A percentile compares a stretch with the other conserved stretches of the same genome.
phyloP scores from a whole-genome alignment of 1,140 invertebrate genomes.

The Arctopsyche grandis region DNA sequence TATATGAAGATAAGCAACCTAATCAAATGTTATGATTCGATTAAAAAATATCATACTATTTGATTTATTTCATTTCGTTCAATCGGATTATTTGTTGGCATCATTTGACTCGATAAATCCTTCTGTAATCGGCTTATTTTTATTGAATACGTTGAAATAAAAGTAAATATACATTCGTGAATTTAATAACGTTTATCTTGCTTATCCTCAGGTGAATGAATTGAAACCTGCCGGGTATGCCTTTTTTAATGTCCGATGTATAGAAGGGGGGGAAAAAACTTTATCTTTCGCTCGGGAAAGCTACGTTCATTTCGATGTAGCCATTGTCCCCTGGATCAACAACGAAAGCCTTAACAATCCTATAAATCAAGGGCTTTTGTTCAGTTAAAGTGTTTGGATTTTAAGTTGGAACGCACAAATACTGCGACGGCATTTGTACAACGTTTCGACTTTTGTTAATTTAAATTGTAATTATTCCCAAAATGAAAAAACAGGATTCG shows the following conservation, averaged over 20 bases:
- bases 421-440: neutral
- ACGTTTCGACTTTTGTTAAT: conserved; percentile 17
- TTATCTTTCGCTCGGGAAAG: conserved; percentile 1
- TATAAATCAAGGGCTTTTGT: conserved; percentile 39
- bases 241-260: neutral
- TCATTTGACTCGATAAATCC: too few species aligned
- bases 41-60: too few species aligned
- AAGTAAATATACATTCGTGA: too few species aligned
- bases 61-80: too few species aligned
- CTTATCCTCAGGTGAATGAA: neutral
- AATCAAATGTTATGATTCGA: neutral
- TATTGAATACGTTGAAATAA: too few species aligned
- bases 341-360: conserved; percentile 27
- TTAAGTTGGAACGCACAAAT: conserved; percentile 15
- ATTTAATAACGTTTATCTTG: too few species aligned
- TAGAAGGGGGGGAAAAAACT: neutral
- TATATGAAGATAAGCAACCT: neutral
- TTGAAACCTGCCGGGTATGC: neutral
- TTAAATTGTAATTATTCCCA: conserved; percentile 12
- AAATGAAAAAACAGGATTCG: neutral
- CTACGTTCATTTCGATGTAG: conserved; percentile 29
- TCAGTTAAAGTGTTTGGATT: conserved; percentile 30
- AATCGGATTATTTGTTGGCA: too few species aligned
- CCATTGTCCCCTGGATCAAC: conserved; percentile 27
- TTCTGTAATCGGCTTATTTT: too few species aligned